These are phyloP conservation scores for Panthera tigris DNA, from an alignment of 2,113 vertebrate species.

Conservation along the genomic window DNA sequence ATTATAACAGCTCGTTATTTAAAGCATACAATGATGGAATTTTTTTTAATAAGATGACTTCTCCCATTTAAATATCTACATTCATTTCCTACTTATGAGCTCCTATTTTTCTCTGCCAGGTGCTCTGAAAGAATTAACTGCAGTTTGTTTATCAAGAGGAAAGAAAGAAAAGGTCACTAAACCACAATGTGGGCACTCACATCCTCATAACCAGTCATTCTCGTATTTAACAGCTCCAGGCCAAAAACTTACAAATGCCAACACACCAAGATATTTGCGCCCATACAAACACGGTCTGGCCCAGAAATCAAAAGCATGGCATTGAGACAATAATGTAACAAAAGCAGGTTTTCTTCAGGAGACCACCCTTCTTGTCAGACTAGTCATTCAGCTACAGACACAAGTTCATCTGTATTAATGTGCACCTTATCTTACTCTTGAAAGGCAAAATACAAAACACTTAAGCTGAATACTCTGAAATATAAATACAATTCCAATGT, in stretches of 20 bases:
- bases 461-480: neutral
- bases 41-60: neutral
- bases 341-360: neutral
- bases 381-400: neutral
- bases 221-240: neutral
- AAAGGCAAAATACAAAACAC: conserved; percentile 32
- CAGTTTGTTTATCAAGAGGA: neutral
- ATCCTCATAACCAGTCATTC: neutral
- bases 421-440: neutral
- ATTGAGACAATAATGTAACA: neutral
- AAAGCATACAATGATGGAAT: neutral
- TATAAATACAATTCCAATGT: neutral
- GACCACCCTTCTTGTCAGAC: neutral
- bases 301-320: neutral
- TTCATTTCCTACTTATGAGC: neutral
- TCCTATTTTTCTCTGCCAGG: neutral
- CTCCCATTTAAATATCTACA: neutral
- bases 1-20: neutral
- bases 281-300: neutral
- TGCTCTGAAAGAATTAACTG: neutral
- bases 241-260: neutral
- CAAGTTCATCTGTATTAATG: neutral
- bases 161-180: neutral
- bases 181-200: neutral
- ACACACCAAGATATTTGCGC: neutral